Evolutionary conservation across 2,113 vertebrate species (phyloP), one percentile per base, ranked within the genome.

Genomic region (Ochotona curzoniae): DNA sequence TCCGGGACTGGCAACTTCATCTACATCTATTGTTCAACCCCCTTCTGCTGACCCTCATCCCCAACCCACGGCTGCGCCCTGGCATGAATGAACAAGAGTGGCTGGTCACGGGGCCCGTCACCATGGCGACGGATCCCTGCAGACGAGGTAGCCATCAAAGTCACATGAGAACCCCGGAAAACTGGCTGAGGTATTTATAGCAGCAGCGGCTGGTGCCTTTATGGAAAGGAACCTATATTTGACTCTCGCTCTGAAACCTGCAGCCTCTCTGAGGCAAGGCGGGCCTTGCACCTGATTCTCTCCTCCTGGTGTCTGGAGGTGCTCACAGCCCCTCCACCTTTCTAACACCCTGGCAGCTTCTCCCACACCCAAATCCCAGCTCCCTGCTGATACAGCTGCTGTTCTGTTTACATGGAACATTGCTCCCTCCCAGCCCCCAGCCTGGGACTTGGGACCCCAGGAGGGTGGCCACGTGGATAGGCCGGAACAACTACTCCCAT

Each of bases 161-260:
- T 98, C 98, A 98, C 97, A 98, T 98, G 98, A 98, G 97, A 98
- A 95, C 96, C 95, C 97, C 83, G 57, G 97, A 97, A 95, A 97
- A 98, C 96, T 97, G 97, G 92, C 97, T 78, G 67, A 30, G 97
- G 96, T 98, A 98, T 98, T 98, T 98, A 98, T 98, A 98, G 98
- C 96, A 96, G 87, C 94, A 95, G 97, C 96, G 94, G 97, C 98
- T 98, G 96, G 97, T 94, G 98, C 96, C 67, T 97, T 98, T 98
- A 97, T 98, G 98, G 97, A 98, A 97, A 97, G 95, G 93, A 92
- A 82, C 97, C 98, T 97, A 63, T 94, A 97, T 97, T 94, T 57
- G 44, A 66, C 93, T 81, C 12, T 1, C 86, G 1, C 57, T 64
- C 92, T 93, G 96, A 97, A 97, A 87, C 91, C 96, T 51, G 32